A percentile compares a stretch with the other conserved stretches of the same genome.
phyloP scores from a whole-genome alignment of 2,113 vertebrate genomes.

The Melozone crissalis region DNA sequence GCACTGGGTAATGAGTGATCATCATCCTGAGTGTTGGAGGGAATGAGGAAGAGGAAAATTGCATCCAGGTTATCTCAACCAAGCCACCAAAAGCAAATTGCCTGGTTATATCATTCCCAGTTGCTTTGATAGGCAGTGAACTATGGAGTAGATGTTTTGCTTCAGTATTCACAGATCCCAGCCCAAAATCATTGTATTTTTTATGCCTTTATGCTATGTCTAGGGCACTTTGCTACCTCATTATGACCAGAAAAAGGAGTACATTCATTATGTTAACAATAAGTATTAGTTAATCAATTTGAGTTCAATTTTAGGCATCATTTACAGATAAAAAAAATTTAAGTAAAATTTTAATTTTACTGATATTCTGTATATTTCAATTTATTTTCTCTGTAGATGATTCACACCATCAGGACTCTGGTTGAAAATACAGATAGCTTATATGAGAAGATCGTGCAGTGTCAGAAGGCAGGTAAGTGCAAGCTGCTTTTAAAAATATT shows the following conservation, averaged over 20 bases:
- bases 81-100: neutral
- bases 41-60: neutral
- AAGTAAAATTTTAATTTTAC: neutral
- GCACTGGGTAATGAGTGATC: neutral
- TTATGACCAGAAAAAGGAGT: neutral
- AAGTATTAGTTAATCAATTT: neutral
- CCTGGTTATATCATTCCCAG: neutral
- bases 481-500: neutral
- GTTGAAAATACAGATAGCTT: conserved; percentile 87
- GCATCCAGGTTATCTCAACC: neutral
- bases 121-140: neutral
- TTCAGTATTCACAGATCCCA: neutral
- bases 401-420: conserved; percentile 88
- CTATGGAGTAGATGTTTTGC: neutral
- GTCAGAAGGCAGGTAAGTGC: conserved; percentile 86
- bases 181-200: neutral
- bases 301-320: neutral
- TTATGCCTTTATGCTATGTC: neutral
- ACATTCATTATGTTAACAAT: neutral
- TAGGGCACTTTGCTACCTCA: neutral
- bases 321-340: neutral
- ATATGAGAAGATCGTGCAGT: conserved; percentile 90
- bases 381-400: conserved; percentile 84
- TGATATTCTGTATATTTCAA: neutral
- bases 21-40: neutral